Conservation (phyloP, 2,888 invertebrate genomes). For the Magallana nippona region DNA sequence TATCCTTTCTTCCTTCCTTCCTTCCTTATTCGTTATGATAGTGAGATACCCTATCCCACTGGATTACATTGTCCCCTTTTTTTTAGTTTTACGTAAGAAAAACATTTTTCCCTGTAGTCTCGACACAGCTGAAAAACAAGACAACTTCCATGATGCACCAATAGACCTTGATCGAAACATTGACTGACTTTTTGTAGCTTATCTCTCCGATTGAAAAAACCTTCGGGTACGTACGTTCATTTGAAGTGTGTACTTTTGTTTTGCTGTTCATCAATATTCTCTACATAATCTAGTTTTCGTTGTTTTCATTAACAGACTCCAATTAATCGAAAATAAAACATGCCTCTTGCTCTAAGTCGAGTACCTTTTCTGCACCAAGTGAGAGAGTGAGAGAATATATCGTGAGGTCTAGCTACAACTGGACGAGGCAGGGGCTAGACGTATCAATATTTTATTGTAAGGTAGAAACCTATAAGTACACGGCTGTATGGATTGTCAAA, state of each 20-base stretch:
- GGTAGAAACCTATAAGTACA: too few relatives aligned
- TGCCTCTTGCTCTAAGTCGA: background rate
- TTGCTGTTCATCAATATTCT: background rate
- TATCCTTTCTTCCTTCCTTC: too few relatives aligned
- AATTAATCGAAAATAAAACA: conserved; percentile 14
- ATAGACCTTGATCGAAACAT: conserved; percentile 5
- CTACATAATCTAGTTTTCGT: background rate
- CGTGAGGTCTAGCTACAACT: too few relatives aligned
- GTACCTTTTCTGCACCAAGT: background rate
- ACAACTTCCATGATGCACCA: background rate
- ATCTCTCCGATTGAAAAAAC: background rate
- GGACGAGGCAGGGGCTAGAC: too few relatives aligned
- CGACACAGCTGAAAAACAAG: background rate
- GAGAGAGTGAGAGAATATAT: too few relatives aligned
- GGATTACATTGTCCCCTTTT: too few relatives aligned
- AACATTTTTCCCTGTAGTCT: background rate
- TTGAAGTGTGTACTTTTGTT: conserved; percentile 7
- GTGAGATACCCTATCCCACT: too few relatives aligned
- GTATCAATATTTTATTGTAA: too few relatives aligned
- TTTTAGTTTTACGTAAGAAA: background rate
- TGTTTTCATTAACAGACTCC: background rate
- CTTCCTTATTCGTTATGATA: too few relatives aligned
- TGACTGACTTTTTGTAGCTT: conserved; percentile 13
- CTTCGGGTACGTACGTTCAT: background rate
- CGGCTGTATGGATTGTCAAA: too few relatives aligned